Evolutionary conservation across 2,888 invertebrate genomes (phyloP), one percentile per base, ranked within the genome.

Genomic region (Xestia xanthographa): DNA sequence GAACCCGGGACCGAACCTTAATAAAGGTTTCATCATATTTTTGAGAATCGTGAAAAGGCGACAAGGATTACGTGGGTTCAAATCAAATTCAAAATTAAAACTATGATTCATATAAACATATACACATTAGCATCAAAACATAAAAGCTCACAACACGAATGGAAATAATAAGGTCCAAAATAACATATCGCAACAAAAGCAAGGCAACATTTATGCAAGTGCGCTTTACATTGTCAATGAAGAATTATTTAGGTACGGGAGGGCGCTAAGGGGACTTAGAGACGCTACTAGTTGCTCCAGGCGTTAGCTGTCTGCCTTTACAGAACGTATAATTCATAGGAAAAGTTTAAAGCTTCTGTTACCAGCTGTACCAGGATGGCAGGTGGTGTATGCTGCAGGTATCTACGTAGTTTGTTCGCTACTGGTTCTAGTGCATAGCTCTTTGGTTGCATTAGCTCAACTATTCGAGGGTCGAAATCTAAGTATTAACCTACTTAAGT

Each of bases 291-390:
- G 78, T 83, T 66, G 79, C 58, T 66, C 56, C 65, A 66, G 75
- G 69, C 50, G 53, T 75, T 75, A 56, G 14, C 58, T 45, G 70
- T 72, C 62, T 60, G 29, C 53, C 65, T 70, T 62, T 41, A 70
- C 66, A 56, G 53, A 67, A 83, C 69, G 43, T 66, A 75, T 83
- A 83, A 72, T 72, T 80, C 50, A 80, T 73, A 58, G 50, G 60
- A 56, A 77, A 83, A 83, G 77, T 84, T 80, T 63, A 20, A 56
- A 77, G 71, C 67, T 71, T 45, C 53, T 45, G 79, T n/a, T 43
- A 62, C 60, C 72, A 80, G 70, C 60, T 84, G 77, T 71, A 72
- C 41, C 58, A 22, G n/a, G n/a, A 62, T 34, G 41, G 75, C 56
- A 75, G 56, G 53, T 50, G 67, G 14, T 11, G 56, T 67, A 20